Evolutionary conservation across 2,797 vertebrate genomes (phyloP).

Genomic region (Lophotriccus pileatus): DNA sequence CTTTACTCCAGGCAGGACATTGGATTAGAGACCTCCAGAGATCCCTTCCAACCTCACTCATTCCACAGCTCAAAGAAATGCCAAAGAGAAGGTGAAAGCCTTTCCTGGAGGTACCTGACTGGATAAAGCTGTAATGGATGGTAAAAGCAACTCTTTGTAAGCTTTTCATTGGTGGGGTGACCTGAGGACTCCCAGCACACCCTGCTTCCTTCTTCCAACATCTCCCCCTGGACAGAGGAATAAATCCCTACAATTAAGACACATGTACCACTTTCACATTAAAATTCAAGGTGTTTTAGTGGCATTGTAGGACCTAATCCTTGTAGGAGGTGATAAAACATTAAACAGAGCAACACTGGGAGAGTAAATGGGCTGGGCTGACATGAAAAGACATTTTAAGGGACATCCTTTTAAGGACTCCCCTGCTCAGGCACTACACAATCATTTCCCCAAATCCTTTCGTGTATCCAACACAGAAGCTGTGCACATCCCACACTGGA

Average conservation of each 20-base stretch:
- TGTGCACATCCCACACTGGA: background rate
- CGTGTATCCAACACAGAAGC: background rate
- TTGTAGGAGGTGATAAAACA: background rate
- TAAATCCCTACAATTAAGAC: background rate
- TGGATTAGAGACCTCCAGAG: background rate
- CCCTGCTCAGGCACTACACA: background rate
- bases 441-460: background rate
- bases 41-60: background rate
- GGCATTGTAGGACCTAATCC: background rate
- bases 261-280: background rate
- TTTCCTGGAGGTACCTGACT: background rate
- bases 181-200: background rate
- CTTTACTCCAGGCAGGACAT: rapidly evolving
- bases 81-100: background rate
- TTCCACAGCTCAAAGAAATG: background rate
- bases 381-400: background rate
- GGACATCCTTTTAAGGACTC: background rate
- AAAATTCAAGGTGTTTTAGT: background rate
- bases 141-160: background rate
- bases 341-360: background rate
- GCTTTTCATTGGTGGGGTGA: background rate
- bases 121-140: background rate
- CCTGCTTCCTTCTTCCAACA: background rate
- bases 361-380: background rate
- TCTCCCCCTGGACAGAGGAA: background rate